phyloP scores from a whole-genome alignment of 2,113 vertebrate genomes.

The Phaethon lepturus region DNA sequence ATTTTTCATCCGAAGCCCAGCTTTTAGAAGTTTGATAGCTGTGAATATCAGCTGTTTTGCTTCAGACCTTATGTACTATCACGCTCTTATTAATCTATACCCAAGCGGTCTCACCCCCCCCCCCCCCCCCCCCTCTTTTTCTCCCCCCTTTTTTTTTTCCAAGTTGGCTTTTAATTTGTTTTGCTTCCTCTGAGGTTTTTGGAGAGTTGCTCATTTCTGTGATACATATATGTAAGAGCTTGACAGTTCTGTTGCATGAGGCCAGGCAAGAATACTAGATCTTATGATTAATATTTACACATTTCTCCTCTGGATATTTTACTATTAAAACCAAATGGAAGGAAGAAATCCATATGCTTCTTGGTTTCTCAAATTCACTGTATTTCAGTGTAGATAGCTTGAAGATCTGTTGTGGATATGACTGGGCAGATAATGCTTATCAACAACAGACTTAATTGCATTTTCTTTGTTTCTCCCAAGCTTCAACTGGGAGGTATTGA shows the following conservation, averaged over 20 bases:
- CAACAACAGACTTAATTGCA: background rate
- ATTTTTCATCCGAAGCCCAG: background rate
- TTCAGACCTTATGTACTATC: background rate
- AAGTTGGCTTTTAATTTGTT: background rate
- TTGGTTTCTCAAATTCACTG: background rate
- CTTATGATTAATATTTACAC: background rate
- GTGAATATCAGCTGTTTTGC: background rate
- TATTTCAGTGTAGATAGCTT: background rate
- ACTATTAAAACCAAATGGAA: background rate
- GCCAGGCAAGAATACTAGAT: background rate
- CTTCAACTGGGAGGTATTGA: background rate
- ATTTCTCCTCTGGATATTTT: background rate
- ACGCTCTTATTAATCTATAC: background rate
- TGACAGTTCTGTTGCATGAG: background rate
- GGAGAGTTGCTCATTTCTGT: background rate
- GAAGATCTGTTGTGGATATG: background rate
- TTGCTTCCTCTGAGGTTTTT: background rate
- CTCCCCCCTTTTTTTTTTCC: background rate
- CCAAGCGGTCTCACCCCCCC: background rate
- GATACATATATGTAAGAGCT: background rate
- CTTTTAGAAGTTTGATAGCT: background rate
- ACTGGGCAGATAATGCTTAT: fast-evolving
- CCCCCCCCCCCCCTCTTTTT: background rate
- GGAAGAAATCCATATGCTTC: background rate
- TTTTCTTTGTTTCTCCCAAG: background rate